phyloP scores from a whole-genome alignment of 2,797 vertebrate genomes.

The Perodicticus potto region DNA sequence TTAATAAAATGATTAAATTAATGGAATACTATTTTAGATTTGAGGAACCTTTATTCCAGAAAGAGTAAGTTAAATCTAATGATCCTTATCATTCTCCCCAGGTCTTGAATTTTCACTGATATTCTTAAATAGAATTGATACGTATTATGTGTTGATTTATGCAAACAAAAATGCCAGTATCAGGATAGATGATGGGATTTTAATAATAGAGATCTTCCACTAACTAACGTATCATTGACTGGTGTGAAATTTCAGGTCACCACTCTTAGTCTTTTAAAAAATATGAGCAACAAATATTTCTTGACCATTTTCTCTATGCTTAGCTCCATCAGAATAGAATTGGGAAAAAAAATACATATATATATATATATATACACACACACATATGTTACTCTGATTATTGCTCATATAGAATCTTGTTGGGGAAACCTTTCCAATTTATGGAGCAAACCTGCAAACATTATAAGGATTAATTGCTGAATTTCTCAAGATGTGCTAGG shows the following conservation, averaged over 20 bases:
- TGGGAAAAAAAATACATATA: background rate
- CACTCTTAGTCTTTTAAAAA: background rate
- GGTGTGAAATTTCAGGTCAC: background rate
- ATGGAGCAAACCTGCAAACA: background rate
- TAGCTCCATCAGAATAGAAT: background rate
- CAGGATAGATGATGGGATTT: background rate
- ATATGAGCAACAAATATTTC: background rate
- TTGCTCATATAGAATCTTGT: background rate
- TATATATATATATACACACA: background rate
- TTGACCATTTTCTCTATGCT: background rate
- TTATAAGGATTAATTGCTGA: background rate
- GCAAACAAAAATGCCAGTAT: background rate
- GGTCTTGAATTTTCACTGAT: background rate
- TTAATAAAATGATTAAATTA: background rate
- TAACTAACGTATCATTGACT: background rate
- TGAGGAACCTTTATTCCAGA: background rate
- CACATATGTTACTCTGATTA: background rate
- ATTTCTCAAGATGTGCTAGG: background rate
- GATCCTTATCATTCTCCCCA: background rate
- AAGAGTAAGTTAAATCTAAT: background rate
- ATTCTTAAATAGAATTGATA: background rate
- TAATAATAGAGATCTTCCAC: background rate
- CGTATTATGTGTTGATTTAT: background rate
- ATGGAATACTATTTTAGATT: background rate
- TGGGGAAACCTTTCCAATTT: background rate